Evolutionary conservation across 2,888 invertebrate genomes (phyloP), one percentile per base, ranked within the genome.

Genomic region (Magallana nippona): DNA sequence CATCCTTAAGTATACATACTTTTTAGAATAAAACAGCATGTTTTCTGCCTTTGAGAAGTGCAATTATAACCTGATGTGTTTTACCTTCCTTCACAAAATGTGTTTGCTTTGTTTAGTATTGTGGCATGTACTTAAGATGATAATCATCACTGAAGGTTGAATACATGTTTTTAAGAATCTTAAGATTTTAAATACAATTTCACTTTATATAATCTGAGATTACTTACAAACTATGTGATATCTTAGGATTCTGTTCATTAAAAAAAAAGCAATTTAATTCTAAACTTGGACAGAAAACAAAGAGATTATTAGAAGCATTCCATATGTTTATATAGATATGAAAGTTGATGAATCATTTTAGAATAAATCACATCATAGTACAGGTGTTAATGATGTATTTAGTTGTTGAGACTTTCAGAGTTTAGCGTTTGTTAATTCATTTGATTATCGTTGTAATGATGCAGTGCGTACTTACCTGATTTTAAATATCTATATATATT

Each of bases 361-460:
- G 44, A 8, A 44, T 44, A 44, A 44, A 44, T 44, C 44, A 44
- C 44, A 44, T 8, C 44, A 44, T 44, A 44, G 32, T 60, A 19
- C 27, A 19, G 11, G 13, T 60, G n/a, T 8, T 71, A 27, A 0
- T 27, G 22, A 13, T 71, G 32, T 22, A 27, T 71, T 27, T 71
- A 71, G 32, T 71, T 71, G 71, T 71, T 71, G 17, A 27, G 27
- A 32, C 13, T 13, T 71, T 71, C 71, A 71, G 71, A 71, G 71
- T 71, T 32, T 71, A 71, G 32, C 13, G 10, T 71, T 71, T 71
- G 71, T 71, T 71, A 27, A 32, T 19, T 5, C 13, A 27, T 13
- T 27, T 27, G 32, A 71, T 27, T 27, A 71, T 71, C 27, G 32
- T 71, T 44, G 44, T 44, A 44, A 8, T 44, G 44, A 44, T 5